Conservation (phyloP, 2,113 vertebrate genomes). For the Petrocephalus microphthalmus region DNA sequence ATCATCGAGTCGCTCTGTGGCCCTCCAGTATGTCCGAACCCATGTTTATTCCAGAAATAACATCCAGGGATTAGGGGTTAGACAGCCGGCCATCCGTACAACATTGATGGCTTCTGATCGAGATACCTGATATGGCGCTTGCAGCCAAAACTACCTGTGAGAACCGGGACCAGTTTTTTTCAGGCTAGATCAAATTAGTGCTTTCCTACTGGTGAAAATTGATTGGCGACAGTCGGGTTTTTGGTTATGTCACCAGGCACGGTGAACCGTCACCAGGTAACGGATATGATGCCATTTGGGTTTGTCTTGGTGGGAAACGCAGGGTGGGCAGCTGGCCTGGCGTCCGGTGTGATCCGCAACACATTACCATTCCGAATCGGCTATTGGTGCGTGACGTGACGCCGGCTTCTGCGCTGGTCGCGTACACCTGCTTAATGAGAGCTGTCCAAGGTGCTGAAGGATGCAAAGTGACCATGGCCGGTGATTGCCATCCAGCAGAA, state of each 20-base stretch:
- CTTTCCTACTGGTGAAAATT: neutral
- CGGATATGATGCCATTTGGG: neutral
- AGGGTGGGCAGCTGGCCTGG: no score
- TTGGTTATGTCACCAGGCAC: neutral
- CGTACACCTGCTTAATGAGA: constrained; percentile 20
- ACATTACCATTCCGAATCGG: neutral
- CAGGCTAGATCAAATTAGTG: neutral
- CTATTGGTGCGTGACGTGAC: no score
- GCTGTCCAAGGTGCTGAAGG: constrained; percentile 31
- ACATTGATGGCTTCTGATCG: neutral
- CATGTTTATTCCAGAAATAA: neutral
- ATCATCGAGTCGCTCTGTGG: neutral
- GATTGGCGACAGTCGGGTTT: neutral
- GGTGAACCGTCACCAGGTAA: neutral
- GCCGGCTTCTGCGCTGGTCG: neutral
- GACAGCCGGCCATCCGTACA: neutral
- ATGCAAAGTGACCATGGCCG: neutral
- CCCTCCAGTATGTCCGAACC: neutral
- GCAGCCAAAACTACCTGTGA: neutral
- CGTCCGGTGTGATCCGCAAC: neutral
- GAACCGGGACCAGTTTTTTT: neutral
- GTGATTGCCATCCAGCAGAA: neutral
- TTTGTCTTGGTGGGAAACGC: neutral
- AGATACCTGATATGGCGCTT: neutral
- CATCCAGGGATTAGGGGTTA: neutral